Evolutionary conservation across 2,797 vertebrate species (phyloP), one percentile per base, ranked within the genome.

Genomic region (Channa striata): DNA sequence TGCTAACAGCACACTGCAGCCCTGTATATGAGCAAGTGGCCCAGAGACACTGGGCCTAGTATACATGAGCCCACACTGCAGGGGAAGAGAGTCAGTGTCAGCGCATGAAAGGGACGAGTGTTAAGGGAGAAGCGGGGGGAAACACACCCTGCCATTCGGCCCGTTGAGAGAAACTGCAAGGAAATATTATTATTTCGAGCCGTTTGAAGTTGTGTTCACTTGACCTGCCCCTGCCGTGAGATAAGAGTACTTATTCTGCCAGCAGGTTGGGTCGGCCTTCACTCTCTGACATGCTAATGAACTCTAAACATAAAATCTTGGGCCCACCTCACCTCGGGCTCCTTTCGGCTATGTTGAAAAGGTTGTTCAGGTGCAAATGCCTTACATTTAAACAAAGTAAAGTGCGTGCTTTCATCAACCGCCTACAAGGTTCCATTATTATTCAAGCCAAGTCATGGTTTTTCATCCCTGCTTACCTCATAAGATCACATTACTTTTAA

Each of bases 41-140:
- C 74, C 72, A 58, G 48, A 79, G 78, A 90, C 90, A 88, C 81
- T 73, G 78, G 51, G 66, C 66, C 65, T 67, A 85, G 81, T 91
- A 83, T 85, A 57, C 61, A 47, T 42, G 70, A 66, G 68, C 53
- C 76, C 78, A 72, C 77, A 67, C 80, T 78, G 74, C 75, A 70
- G 72, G 72, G 63, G 73, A 56, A 73, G 59, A 84, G 65, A 58
- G 73, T 8, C 20, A 78, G 79, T 77, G 71, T 79, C 50, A 59
- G 6, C 7, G 68, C 75, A 81, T 85, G 81, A 90, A 85, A 85
- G 77, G 64, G 30, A 56, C 47, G 77, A 75, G 83, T 87, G 87
- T 90, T 85, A 34, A 46, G 72, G 52, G 67, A 68, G 65, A 73
- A 33, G 48, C 47, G 14, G 72, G 62, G 67, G 75, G 42, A 59